Evolutionary conservation across 1,140 invertebrate genomes (phyloP), one percentile per base, ranked within the genome.

Genomic region (Drosophila bipectinata): DNA sequence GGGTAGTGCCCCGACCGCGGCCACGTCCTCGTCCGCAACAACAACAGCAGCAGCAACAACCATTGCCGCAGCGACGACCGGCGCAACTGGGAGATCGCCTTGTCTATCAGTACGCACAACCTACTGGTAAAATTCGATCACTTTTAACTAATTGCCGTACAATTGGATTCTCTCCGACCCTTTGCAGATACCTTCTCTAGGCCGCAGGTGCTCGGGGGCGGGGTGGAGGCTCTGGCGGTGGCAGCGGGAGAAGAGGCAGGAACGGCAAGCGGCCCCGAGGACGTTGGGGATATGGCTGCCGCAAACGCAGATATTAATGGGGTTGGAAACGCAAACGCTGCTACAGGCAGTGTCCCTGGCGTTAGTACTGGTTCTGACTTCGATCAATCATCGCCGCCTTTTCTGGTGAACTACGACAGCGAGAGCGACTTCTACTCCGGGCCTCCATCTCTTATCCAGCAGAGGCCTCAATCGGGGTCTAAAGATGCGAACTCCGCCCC

Each of bases 161-260:
- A 83, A 90, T 88, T 81, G 88, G 88, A 77, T 90, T 90, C 74
- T 90, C 88, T 84, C 89, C 79, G 80, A 90, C 88, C 78, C 88
- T 90, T 90, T 90, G 88, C 88, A 90, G 88, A 79, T 90, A 90
- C 54, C 72, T 90, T 59, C 77, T 90, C 67, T 90, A 83, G 76
- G 55, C 66, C 80, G 7, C 28, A 45, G 37, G 59, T 48, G 41
- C 14, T 58, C 4, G 54, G 26, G 12, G 62, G 37, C 48, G 72
- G 51, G 8, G 62, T 39, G 37, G 54, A 26, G n/a, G 60, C 37
- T 51, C n/a, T 15, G 52, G 21, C 54, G 32, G 48, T 37, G 21
- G 44, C 30, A 15, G 21, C 51, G n/a, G 78, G 6, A 15, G 26
- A 52, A 7, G 47, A 49, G 10, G 21, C 28, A 6, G 59, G 48